Base-by-base conservation (phyloP, 2,113 vertebrate genomes). In the Pelvicachromis taeniatus region DNA sequence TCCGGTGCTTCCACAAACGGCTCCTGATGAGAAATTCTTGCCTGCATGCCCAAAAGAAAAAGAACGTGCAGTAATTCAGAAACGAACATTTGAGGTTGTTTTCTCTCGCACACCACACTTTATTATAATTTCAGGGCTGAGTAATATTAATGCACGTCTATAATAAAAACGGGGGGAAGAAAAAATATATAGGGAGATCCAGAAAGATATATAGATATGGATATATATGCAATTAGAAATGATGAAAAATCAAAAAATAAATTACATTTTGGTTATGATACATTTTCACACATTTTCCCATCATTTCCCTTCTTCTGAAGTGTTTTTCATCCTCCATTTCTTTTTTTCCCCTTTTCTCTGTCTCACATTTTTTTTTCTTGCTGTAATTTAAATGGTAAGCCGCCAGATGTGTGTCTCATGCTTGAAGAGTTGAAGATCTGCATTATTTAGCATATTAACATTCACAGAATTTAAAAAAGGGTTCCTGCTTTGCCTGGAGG, bases 381-480 rank as follows among this genome's bases (percentile, higher is more conserved):
- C 96, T 96, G 97, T 98, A 98, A 99, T 99, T 99, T 99, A 99
- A 99, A 99, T 98, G 97, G 98, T 98, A 98, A 98, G 97, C 97
- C 96, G 96, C 98, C 98, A 99, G 98, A 99, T 99, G 99, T 99
- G 98, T 97, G 97, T 99, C 99, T 99, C 97, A 99, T 98, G 99
- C 97, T 99, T 99, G 98, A 98, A 98, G 98, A 98, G 97, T 97
- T 95, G 95, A 97, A 97, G 98, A 97, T 99, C 98, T 99, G 99
- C 99, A 99, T 99, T 99, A 99, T 99, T 99, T 99, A 99, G 99
- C 98, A 99, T 99, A 99, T 99, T 99, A 99, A 99, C 98, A 99
- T 98, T 99, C 98, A 97, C 97, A 99, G 98, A 99, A 99, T 99
- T 99, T 99, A 97, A 98, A 99, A 99, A 98, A 97, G 97, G 97